Evolutionary conservation across 2,888 invertebrate species (phyloP), one percentile per base, ranked within the genome.

Genomic region (Drosophila lacicola): DNA sequence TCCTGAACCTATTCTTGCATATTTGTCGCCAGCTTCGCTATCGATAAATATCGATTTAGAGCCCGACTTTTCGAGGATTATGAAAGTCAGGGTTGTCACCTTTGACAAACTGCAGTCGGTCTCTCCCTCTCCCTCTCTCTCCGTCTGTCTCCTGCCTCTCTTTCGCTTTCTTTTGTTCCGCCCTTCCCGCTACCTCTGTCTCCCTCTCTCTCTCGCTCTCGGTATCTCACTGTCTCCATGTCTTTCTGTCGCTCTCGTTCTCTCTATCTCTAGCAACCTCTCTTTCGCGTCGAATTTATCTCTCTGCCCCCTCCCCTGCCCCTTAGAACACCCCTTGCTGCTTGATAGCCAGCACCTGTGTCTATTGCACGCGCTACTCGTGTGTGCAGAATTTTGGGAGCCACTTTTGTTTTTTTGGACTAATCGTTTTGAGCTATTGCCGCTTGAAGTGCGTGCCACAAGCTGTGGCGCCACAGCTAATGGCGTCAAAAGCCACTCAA

Each of bases 401-500:
- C 8, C 29, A 8, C 8, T 29, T 29, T 25, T 8, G 14, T 45
- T 34, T 11, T 5, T 21, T 9, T 4, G 13, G 0, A 3, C 14
- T 14, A 54, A 54, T 34, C n/a, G 42, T 11, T 17, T 44, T 42
- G 8, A 47, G 46, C 29, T 39, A 29, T 47, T 17, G 47, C 11
- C 3, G 19, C 11, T 19, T 13, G 10, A 13, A 14, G 34, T 36
- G 46, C 45, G 17, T 63, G 56, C 74, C 44, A 56, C 68, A 74
- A 58, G 33, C 74, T 74, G 73, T 53, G 69, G 54, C 29, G 37
- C n/a, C 19, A 19, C 47, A 34, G 19, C 50, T 42, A 62, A 45
- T 63, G 62, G 55, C 41, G 47, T 55, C 63, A 58, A 75, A 62
- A 61, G 62, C 29, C 60, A 68, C 62, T 79, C 64, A 60, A 74